Percentiles rank a stretch among this genome's conserved stretches.
Evolutionary conservation across 2,888 invertebrate species (phyloP).

Genomic region (Troides aeacus): DNA sequence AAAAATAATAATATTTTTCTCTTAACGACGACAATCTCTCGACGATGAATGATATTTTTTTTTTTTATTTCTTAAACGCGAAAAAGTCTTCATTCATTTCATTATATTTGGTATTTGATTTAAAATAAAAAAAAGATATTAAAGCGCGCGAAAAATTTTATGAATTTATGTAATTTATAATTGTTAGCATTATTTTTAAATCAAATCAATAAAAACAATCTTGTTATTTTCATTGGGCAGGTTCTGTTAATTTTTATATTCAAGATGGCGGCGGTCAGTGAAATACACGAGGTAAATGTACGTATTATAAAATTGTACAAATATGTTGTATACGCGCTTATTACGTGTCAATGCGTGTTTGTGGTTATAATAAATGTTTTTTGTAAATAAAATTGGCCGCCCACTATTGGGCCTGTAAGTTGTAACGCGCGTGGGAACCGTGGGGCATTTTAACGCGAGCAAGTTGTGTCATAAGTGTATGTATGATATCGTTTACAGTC

Average conservation of each 20-base stretch:
- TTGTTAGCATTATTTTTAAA: not conserved
- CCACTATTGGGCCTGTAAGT: not conserved
- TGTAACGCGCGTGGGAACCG: not conserved
- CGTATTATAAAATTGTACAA: slow-evolving; percentile 28
- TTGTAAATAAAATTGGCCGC: not conserved
- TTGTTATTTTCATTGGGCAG: slow-evolving; percentile 16
- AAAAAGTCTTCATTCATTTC: slow-evolving; percentile 5
- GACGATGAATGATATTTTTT: slow-evolving; percentile 44
- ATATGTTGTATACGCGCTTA: slow-evolving; percentile 14
- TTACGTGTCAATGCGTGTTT: not conserved
- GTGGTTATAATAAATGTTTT: slow-evolving; percentile 14
- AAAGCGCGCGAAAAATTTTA: not conserved
- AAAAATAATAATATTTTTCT: slow-evolving; percentile 41
- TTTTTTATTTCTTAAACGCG: slow-evolving; percentile 34
- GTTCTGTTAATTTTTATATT: slow-evolving; percentile 3
- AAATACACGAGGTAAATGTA: slow-evolving; percentile 2
- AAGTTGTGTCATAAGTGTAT: slow-evolving; percentile 13
- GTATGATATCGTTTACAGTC: slow-evolving; percentile 12
- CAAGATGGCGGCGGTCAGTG: not conserved
- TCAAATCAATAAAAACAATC: not conserved
- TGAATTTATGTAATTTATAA: not conserved
- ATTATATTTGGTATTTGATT: slow-evolving; percentile 23
- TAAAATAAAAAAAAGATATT: not conserved
- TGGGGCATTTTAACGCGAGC: not conserved
- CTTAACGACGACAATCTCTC: slow-evolving; percentile 70